Evolutionary conservation across 2,888 invertebrate genomes (phyloP), one percentile per base, ranked within the genome.

Genomic region (Ecdyonurus torrentis): DNA sequence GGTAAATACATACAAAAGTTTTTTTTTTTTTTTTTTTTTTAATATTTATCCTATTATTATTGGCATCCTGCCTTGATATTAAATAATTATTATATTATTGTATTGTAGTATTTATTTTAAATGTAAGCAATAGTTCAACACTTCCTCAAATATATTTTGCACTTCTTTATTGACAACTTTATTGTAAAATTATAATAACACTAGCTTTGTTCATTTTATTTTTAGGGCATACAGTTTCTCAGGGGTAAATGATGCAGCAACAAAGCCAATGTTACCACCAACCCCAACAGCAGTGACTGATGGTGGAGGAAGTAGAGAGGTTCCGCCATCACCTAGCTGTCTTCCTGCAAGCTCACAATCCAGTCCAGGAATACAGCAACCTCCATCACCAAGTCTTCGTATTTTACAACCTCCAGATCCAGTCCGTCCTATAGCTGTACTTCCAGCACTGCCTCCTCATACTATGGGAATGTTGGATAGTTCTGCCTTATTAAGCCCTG

Each of bases 401-500:
- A 22, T 53, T 55, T 15, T 25, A 5, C 23, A 55, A 23, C 25
- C 62, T 10, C 52, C 53, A 25, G 5, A 19, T 1, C 52, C 18
- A 19, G n/a, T 24, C 58, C 50, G 52, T 22, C 24, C 59, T 37
- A 55, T 59, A 22, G 5, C 52, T 61, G 37, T 25, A 58, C 59
- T 24, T 52, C 61, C 52, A 25, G 37, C 37, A 58, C 59, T 24
- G 53, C 61, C 52, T 25, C 23, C 59, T 22, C 25, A 61, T 10
- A 22, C n/a, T 23, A 18, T 24, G 23, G 52, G 18, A 22, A 37
- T n/a, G n/a, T 23, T 66, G 66, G 66, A 67, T 23, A 68, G 67
- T 50, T 70, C 68, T 52, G 72, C 68, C 60, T 68, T 70, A 63
- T 68, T 70, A 7, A 72, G 70, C 66, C 71, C 70, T 63, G 70